A percentile compares a stretch with the other conserved stretches of the same genome.
Evolutionary conservation across 2,797 vertebrate species (phyloP).

Genomic region (Helicolenus hilgendorfi): DNA sequence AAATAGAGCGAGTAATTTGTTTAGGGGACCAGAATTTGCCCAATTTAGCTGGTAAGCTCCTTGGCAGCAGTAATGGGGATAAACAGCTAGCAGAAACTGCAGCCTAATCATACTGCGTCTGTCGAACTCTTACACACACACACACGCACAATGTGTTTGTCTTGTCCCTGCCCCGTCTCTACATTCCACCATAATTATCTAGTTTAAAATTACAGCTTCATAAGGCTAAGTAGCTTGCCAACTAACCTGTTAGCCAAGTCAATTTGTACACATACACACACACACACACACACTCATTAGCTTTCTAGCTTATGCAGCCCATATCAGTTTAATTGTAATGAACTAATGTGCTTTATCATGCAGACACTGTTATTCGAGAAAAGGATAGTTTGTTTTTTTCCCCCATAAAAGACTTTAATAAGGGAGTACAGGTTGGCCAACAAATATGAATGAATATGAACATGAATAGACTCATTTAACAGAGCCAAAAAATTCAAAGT

Average conservation of each 20-base stretch:
- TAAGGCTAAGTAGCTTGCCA: slow-evolving; percentile 35
- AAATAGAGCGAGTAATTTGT: slow-evolving; percentile 90
- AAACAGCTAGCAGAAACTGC: slow-evolving; percentile 81
- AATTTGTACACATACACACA: slow-evolving; percentile 24
- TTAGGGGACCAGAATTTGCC: slow-evolving; percentile 87
- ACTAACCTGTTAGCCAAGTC: slow-evolving; percentile 64
- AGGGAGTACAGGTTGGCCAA: neutral
- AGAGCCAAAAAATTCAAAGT: neutral
- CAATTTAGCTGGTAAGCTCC: slow-evolving; percentile 87
- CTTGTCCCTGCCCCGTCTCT: slow-evolving; percentile 8
- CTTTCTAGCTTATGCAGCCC: neutral
- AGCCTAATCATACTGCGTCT: slow-evolving; percentile 74
- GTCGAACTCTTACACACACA: slow-evolving; percentile 47
- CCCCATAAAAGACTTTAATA: neutral
- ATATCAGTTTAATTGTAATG: slow-evolving; percentile 22
- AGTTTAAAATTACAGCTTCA: slow-evolving; percentile 58
- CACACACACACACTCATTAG: slow-evolving; percentile 23
- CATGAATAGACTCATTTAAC: neutral
- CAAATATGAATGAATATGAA: neutral
- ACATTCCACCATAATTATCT: slow-evolving; percentile 46
- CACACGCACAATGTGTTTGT: neutral
- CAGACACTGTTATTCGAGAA: neutral
- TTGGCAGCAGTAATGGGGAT: slow-evolving; percentile 84
- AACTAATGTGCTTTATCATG: neutral
- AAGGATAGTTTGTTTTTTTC: neutral